phyloP scores from a whole-genome alignment of 2,888 invertebrate genomes.

The Lasioglossum villosulum region DNA sequence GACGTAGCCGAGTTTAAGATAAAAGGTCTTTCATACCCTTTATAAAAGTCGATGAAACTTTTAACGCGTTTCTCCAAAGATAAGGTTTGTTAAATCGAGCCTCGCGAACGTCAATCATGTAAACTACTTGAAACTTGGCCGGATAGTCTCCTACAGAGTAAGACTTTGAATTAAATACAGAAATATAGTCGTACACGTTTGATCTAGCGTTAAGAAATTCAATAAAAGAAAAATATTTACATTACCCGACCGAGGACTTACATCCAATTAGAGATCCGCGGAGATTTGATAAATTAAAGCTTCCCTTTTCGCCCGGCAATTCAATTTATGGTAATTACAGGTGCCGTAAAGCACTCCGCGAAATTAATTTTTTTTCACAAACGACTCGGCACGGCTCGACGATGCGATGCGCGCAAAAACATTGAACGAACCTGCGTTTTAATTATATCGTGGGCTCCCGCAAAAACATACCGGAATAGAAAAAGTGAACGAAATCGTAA shows the following conservation, averaged over 20 bases:
- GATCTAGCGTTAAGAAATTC: not conserved
- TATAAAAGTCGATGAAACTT: not conserved
- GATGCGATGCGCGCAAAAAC: not conserved
- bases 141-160: too few species aligned
- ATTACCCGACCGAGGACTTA: not conserved
- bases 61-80: not conserved
- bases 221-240: not conserved
- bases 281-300: not conserved
- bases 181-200: too few species aligned
- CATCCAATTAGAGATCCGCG: not conserved
- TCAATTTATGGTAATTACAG: not conserved
- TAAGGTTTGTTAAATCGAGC: not conserved
- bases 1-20: not conserved
- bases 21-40: not conserved
- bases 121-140: not conserved
- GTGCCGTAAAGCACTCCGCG: not conserved
- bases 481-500: not conserved
- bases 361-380: slow-evolving; percentile 1
- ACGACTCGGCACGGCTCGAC: not conserved
- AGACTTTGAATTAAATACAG: not conserved
- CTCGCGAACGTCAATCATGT: not conserved
- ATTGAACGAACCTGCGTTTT: not conserved
- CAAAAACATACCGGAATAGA: not conserved
- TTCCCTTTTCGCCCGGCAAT: not conserved
- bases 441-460: not conserved